A percentile compares a stretch with the other conserved stretches of the same genome.
phyloP scores from a whole-genome alignment of 2,888 invertebrate genomes.

The Agrochola lota region DNA sequence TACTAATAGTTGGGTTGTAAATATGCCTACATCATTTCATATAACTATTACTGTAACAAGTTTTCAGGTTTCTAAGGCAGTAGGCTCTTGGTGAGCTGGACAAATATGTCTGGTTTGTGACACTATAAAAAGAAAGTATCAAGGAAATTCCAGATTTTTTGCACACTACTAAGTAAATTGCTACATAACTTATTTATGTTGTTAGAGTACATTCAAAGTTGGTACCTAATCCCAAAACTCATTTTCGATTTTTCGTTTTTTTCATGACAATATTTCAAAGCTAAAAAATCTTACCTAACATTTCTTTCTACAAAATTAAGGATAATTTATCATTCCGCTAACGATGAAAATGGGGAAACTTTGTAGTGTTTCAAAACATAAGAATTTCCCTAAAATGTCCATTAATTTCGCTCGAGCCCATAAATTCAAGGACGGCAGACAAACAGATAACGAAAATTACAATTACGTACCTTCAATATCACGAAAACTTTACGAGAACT shows the following conservation, averaged over 20 bases:
- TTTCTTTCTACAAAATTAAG: constrained; percentile 27
- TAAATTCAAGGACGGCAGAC: constrained; percentile 44
- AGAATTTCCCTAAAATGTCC: constrained; percentile 46
- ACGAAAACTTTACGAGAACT: constrained; percentile 26
- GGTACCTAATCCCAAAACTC: neutral
- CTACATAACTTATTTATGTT: too few relatives aligned
- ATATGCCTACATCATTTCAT: constrained; percentile 37
- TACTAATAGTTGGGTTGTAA: constrained; percentile 43
- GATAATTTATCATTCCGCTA: constrained; percentile 42
- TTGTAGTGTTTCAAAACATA: constrained; percentile 40
- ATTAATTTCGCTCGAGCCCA: constrained; percentile 46
- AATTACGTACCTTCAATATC: constrained; percentile 33
- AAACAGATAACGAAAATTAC: constrained; percentile 43
- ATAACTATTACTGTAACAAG: constrained; percentile 2
- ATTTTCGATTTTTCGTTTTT: neutral
- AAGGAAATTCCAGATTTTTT: neutral
- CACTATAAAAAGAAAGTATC: neutral
- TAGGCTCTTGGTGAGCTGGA: neutral
- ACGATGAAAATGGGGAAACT: constrained; percentile 42
- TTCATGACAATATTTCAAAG: neutral
- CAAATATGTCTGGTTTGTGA: neutral
- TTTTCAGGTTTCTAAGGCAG: neutral
- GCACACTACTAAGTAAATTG: neutral
- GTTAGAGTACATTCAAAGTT: neutral
- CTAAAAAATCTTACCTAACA: neutral